These are phyloP conservation scores for Laspeyria flexula DNA, from an alignment of 2,888 invertebrate genomes.

Conservation along the genomic window DNA sequence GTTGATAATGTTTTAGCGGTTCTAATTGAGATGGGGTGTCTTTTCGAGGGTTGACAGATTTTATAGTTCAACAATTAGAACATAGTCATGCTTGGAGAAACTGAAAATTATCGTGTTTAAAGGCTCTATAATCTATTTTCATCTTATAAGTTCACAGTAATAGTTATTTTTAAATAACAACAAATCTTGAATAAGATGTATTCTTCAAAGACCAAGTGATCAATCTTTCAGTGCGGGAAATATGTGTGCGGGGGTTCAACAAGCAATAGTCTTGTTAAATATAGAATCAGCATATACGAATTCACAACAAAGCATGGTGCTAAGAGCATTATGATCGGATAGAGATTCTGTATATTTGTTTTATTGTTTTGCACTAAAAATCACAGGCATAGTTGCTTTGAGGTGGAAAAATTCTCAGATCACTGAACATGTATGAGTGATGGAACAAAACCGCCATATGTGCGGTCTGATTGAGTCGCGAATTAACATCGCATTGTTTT, in stretches of 20 bases:
- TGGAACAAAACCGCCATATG: slow-evolving; percentile 53
- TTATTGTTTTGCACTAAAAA: slow-evolving; percentile 31
- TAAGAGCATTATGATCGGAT: neutral
- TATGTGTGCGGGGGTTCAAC: no score
- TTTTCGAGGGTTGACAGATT: slow-evolving; percentile 15
- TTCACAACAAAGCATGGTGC: neutral
- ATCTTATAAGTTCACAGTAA: no score
- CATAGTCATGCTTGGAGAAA: no score
- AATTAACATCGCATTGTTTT: slow-evolving; percentile 49
- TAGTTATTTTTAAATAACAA: no score
- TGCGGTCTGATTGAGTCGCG: slow-evolving; percentile 38
- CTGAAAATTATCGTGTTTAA: no score
- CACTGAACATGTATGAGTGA: slow-evolving; percentile 41
- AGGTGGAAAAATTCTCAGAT: slow-evolving; percentile 43
- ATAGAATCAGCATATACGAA: no score
- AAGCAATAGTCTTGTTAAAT: no score
- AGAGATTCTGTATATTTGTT: slow-evolving; percentile 21
- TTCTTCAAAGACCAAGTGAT: no score
- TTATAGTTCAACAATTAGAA: no score
- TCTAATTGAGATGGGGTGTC: slow-evolving; percentile 36
- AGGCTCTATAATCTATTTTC: no score
- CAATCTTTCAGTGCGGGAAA: no score
- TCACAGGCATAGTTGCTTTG: slow-evolving; percentile 33
- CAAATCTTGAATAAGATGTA: no score
- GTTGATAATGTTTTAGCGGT: slow-evolving; percentile 43